Evolutionary conservation across 2,888 invertebrate species (phyloP), one percentile per base, ranked within the genome.

Genomic region (Invenusta paracnida): DNA sequence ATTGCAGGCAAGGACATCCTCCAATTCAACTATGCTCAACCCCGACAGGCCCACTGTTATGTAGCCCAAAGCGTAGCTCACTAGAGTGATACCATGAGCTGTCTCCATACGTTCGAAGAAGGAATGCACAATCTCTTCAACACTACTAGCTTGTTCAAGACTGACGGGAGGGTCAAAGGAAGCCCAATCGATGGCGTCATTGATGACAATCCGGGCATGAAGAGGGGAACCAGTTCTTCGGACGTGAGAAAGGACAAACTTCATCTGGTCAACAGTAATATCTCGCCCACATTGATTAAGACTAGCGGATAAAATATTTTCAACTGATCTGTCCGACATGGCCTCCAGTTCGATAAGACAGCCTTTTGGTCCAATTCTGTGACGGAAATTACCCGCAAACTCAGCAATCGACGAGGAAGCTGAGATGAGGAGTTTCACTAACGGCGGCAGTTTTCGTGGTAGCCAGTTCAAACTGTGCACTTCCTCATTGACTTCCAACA

Each of bases 401-500:
- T 25, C 67, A 17, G 66, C 82, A 11, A 83, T 29, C 29, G 87
- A 87, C 0, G 86, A 81, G 5, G 87, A 27, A 27, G 30, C 86
- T 13, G 88, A 88, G 0, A 88, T 28, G 29, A 88, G 86, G 13
- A 88, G 1, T 48, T 83, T 84, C 1, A 87, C 86, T 73, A 87
- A 87, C 11, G 11, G 29, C 0, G 87, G 88, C 17, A 88, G 67
- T 11, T 31, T 30, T n/a, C 73, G 82, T 25, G 87, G 88, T 48
- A 88, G 48, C 88, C 88, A 88, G 17, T 73, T 29, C 86, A 88
- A 85, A 28, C 82, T 29, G 30, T 87, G 87, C 0, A 86, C 87
- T 2, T 87, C 87, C 85, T 85, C 67, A 5, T 67, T 29, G 0
- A 28, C n/a, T 0, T 85, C 82, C 29, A 88, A 73, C 86, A 88